Base-by-base conservation (phyloP, 2,113 vertebrate species). In the Stigmatopora nigra region DNA sequence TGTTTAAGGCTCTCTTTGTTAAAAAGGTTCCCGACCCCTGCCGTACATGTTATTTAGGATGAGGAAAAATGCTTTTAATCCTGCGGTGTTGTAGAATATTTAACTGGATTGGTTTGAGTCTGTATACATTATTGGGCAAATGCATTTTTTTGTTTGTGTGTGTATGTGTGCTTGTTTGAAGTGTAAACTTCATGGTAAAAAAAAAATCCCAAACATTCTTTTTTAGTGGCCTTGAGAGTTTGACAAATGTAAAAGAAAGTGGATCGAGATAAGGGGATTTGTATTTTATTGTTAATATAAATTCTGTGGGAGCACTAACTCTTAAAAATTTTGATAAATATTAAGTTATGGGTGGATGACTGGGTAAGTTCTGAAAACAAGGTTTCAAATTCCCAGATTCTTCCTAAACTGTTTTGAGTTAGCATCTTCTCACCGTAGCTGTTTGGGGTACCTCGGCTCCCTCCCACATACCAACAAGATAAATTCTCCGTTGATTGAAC, bases 41-140 rank as follows among this genome's bases (percentile, higher is more conserved):
- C 20, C 77, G 69, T 72, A 69, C 11, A 72, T 71, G 70, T 17
- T 16, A 38, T 25, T 62, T 22, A 58, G 17, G 63, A 56, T 66
- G 61, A n/a, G 60, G 19, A 69, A 25, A 55, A 16, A 56, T 8
- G 60, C 67, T 73, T 81, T 62, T 53, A 31, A 76, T 49, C 53
- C 22, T 25, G 61, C 13, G 31, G 16, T 68, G 16, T 61, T 68
- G 14, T 61, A 46, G 72, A 63, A 76, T 79, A 77, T 78, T 78
- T 55, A 80, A 61, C 61, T 78, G 44, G 46, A 73, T 49, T 67
- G 61, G 64, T 68, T 17, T 69, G 17, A 35, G 36, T 66, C 2
- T 63, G 14, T 81, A 56, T 67, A 63, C 15, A 67, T 58, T 63
- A 16, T 58, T 12, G 15, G 64, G 47, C 44, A 67, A 67, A 64